A percentile compares a stretch with the other conserved stretches of the same genome.
Conservation (phyloP, 2,888 invertebrate genomes). For the Pandemis cinnamomeana region DNA sequence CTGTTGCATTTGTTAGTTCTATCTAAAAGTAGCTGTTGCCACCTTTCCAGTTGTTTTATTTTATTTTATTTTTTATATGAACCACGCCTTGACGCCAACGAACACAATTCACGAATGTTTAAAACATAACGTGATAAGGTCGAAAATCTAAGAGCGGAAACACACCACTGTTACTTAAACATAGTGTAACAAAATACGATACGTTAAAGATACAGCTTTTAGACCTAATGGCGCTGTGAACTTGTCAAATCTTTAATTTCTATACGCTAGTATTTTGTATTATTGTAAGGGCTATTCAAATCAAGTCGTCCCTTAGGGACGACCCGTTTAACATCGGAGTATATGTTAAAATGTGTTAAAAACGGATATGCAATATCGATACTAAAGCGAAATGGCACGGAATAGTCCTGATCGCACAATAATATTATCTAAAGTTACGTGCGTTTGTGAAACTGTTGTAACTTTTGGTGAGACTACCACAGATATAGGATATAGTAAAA, state of each 20-base stretch:
- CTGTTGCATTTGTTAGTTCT: no score
- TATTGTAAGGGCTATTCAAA: neutral
- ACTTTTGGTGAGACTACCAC: constrained; percentile 32
- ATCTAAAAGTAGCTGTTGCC: no score
- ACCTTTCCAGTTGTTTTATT: no score
- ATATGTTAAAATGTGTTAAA: constrained; percentile 31
- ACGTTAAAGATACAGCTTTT: neutral
- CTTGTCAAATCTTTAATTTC: neutral
- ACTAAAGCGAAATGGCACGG: constrained; percentile 1
- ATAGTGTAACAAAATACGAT: neutral
- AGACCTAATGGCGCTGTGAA: neutral
- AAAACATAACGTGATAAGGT: neutral
- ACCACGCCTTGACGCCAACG: no score
- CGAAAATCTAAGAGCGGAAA: neutral
- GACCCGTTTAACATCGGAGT: constrained; percentile 18
- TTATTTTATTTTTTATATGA: no score
- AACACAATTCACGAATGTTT: no score
- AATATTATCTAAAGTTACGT: constrained; percentile 29
- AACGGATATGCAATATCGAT: constrained; percentile 33
- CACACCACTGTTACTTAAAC: neutral
- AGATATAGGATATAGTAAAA: no score
- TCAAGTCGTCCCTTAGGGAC: neutral
- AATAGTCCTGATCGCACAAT: constrained; percentile 17
- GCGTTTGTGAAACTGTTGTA: constrained; percentile 30
- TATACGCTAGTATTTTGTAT: neutral